Evolutionary conservation across 2,888 invertebrate genomes (phyloP), one percentile per base, ranked within the genome.

Genomic region (Mimachlamys varia): DNA sequence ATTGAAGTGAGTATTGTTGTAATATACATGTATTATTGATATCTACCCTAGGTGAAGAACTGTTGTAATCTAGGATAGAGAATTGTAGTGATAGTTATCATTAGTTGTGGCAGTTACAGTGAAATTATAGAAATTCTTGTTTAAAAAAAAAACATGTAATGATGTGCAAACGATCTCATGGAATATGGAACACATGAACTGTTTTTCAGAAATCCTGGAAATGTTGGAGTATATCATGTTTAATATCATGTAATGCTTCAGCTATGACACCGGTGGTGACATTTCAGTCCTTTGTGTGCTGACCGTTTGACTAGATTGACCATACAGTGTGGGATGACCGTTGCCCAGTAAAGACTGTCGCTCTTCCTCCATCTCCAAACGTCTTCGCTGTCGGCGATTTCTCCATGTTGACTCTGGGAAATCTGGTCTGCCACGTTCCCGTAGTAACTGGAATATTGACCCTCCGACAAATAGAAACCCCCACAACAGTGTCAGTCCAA

Each of bases 341-440:
- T 33, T 76, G 4, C 76, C 76, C 33, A 76, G 76, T 33, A 76
- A 76, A 22, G 76, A 76, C 33, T 76, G 76, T 27, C 76, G 27
- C 7, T 76, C 76, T 76, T 76, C 76, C 76, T 76, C 76, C 10
- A 76, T 76, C 27, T 76, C 33, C 33, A 53, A n/a, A 33, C 12
- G 19, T 87, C 55, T 37, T 37, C 49, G 19, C 44, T 7, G 44
- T 44, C 37, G 33, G 3, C 92, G 87, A n/a, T 90, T 50, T 22
- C 89, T 90, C 19, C 93, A 90, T 1, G 95, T 94, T 87, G 97
- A 97, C 0, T 98, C 97, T 0, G 98, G 98, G 96, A 98, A 98
- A 0, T 98, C 98, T 0, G 98, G 97, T 90, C 97, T 97, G 19
- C 97, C 97, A 27, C 97, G 96, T 95, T 97, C 97, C 90, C 97